Evolutionary conservation across 2,113 vertebrate genomes (phyloP), one percentile per base, ranked within the genome.

Genomic region (Eubucco bourcierii): DNA sequence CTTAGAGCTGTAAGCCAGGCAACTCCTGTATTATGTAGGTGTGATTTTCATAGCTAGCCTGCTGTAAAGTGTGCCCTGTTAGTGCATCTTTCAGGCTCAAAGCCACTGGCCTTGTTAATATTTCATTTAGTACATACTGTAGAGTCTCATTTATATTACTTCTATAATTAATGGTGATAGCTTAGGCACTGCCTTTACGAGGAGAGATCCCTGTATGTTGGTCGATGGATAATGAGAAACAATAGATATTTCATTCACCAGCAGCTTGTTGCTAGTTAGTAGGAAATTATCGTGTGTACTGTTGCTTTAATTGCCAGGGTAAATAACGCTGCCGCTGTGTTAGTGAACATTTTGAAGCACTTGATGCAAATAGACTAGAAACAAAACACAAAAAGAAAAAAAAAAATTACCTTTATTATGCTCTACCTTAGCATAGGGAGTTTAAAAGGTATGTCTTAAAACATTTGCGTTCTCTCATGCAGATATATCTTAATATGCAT

Each of bases 401-500:
- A 96, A 95, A 96, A 94, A 87, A 79, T 87, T 93, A 97, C 95
- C 95, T 97, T 97, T 96, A 97, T 97, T 96, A 98, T 97, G 97
- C 98, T 98, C 98, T 91, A 97, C 94, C 97, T 98, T 98, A 98
- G 98, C 98, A 97, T 97, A 97, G 97, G 91, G 94, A 97, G 95
- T 97, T 94, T 95, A 93, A 97, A 97, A 97, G 96, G 96, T 98
- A 96, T 91, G 92, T 97, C 96, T 97, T 88, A 94, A 94, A 96
- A 96, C 91, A 95, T 95, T 97, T 97, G 95, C 96, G 95, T 98
- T 98, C 97, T 98, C 97, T 97, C 97, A 98, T 98, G 97, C 97
- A 98, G 98, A 98, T 98, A 97, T 98, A 97, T 98, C 97, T 98
- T 98, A 98, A 98, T 98, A 98, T 99, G 98, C 98, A 98, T 98